These are phyloP conservation scores for Cyaniris semiargus DNA, from an alignment of 2,888 invertebrate species.

Conservation along the genomic window DNA sequence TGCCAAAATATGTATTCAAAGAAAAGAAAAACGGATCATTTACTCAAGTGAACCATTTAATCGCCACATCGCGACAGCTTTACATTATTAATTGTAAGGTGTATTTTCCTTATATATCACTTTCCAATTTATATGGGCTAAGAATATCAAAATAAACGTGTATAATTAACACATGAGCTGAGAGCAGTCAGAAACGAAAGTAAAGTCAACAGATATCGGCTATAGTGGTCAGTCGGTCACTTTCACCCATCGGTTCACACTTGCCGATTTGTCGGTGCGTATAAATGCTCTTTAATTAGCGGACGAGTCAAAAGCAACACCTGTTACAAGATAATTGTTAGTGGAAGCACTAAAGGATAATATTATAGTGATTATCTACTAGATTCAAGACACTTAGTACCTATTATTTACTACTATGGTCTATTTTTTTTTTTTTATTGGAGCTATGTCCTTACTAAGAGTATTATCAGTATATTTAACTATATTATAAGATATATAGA, in stretches of 20 bases:
- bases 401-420: too few relatives aligned
- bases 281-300: constrained; percentile 37
- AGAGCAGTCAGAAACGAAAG: constrained; percentile 80
- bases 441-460: too few relatives aligned
- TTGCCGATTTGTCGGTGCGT: constrained; percentile 58
- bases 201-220: constrained; percentile 75
- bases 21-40: too few relatives aligned
- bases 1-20: too few relatives aligned
- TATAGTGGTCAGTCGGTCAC: constrained; percentile 79
- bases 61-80: not conserved
- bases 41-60: not conserved
- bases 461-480: too few relatives aligned
- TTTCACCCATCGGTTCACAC: constrained; percentile 73
- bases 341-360: not conserved
- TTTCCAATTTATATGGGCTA: constrained; percentile 20
- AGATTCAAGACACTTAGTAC: too few relatives aligned
- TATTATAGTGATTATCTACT: too few relatives aligned
- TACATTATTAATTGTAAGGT: not conserved
- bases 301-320: not conserved
- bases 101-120: not conserved
- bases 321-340: not conserved
- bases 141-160: constrained; percentile 27
- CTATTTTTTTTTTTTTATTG: too few relatives aligned
- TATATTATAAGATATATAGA: not conserved
- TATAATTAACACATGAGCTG: constrained; percentile 47